Percentiles rank a stretch among this genome's conserved stretches.
Evolutionary conservation across 2,797 vertebrate genomes (phyloP).

Genomic region (Thalassophryne amazonica): DNA sequence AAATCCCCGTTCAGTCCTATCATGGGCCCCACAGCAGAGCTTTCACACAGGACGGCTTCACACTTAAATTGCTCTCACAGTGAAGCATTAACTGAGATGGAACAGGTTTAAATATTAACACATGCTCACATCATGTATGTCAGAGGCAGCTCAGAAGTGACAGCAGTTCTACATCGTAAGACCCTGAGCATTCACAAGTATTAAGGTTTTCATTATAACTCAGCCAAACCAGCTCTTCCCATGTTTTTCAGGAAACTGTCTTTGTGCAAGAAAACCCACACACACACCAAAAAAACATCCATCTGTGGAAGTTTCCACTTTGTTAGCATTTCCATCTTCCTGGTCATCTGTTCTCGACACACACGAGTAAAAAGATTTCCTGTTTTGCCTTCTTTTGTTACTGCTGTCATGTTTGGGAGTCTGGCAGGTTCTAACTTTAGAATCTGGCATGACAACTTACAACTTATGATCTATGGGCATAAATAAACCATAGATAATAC

Average conservation of each 20-base stretch:
- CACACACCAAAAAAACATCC: conserved; percentile 81
- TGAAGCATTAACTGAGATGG: conserved; percentile 77
- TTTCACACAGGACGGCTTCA: conserved; percentile 21
- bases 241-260: conserved; percentile 89
- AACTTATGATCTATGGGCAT: neutral
- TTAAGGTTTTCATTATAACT: conserved; percentile 33
- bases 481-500: no score
- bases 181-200: conserved; percentile 12
- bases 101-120: conserved; percentile 82
- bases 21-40: neutral
- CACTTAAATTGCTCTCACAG: conserved; percentile 18
- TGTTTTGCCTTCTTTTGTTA: conserved; percentile 97
- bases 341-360: conserved; percentile 94
- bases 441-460: conserved; percentile 24
- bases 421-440: conserved; percentile 61
- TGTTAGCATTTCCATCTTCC: conserved; percentile 92
- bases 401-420: conserved; percentile 74
- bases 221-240: conserved; percentile 43
- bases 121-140: conserved; percentile 47
- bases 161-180: conserved; percentile 33
- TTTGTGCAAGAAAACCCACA: conserved; percentile 80
- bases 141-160: conserved; percentile 57
- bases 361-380: conserved; percentile 94
- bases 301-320: conserved; percentile 96
- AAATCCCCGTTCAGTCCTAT: neutral